A percentile compares a stretch with the other conserved stretches of the same genome.
phyloP scores from a whole-genome alignment of 2,113 vertebrate species.

The Cranoglanis bouderius region DNA sequence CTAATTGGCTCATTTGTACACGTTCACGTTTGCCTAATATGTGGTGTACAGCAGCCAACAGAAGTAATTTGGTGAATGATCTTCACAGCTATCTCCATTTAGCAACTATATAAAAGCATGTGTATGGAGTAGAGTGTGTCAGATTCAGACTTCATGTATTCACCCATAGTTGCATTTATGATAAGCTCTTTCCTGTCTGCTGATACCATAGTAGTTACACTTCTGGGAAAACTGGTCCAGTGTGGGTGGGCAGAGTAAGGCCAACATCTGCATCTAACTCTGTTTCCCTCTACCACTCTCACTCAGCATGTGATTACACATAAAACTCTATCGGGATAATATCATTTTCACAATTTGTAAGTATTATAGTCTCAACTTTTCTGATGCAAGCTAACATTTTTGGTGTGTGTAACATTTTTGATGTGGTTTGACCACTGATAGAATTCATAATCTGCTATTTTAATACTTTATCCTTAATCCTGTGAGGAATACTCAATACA shows the following conservation, averaged over 20 bases:
- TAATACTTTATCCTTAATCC: conserved; percentile 32
- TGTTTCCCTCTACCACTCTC: too few species aligned
- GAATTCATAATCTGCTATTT: not conserved
- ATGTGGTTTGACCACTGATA: too few species aligned
- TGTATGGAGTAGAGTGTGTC: not conserved
- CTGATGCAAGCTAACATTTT: too few species aligned
- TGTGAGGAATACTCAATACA: conserved; percentile 50
- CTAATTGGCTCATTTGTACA: too few species aligned
- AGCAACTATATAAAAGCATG: not conserved
- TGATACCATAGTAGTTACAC: not conserved
- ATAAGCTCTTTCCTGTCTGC: not conserved
- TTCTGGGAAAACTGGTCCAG: not conserved
- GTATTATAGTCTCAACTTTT: not conserved
- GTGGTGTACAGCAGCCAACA: too few species aligned
- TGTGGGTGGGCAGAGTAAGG: too few species aligned
- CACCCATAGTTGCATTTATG: too few species aligned
- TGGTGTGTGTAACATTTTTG: too few species aligned
- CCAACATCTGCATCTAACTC: too few species aligned
- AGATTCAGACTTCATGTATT: not conserved
- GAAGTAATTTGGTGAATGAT: too few species aligned
- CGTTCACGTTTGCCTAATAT: too few species aligned
- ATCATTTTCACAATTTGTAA: not conserved
- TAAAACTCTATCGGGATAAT: not conserved
- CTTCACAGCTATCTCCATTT: not conserved
- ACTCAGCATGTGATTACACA: too few species aligned